phyloP scores from a whole-genome alignment of 1,140 invertebrate species.

The Brachionus plicatilis region DNA sequence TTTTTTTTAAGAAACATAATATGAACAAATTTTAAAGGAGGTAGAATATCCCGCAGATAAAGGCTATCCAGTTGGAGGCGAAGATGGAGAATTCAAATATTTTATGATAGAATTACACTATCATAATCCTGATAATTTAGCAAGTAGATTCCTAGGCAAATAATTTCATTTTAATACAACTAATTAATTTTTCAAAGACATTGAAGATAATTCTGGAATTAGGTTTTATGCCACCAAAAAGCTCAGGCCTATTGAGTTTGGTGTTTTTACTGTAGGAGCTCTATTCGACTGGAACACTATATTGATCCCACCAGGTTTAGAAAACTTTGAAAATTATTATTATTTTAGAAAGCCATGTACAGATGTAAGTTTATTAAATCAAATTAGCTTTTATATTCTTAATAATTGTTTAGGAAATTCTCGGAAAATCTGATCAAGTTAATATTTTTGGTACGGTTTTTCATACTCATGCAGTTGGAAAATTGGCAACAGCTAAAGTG shows the following conservation, averaged over 20 bases:
- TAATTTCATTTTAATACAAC: too few relatives aligned
- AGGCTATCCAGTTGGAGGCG: not conserved
- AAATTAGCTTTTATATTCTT: not conserved
- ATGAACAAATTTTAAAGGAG: not conserved
- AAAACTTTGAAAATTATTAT: not conserved
- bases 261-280: not conserved
- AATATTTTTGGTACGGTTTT: not conserved
- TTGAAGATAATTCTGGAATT: not conserved
- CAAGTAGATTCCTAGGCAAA: not conserved
- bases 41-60: not conserved
- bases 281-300: not conserved
- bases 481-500: not conserved
- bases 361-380: not conserved
- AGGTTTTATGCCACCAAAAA: constrained; percentile 21
- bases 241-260: not conserved
- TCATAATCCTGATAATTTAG: not conserved
- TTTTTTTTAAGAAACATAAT: too few relatives aligned
- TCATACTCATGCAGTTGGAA: not conserved
- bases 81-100: constrained; percentile 23
- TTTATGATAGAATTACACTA: constrained; percentile 26
- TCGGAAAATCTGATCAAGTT: not conserved
- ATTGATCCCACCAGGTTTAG: not conserved
- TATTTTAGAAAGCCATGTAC: not conserved
- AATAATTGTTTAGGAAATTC: not conserved
- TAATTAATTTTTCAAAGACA: not conserved